Conservation (phyloP, 2,797 vertebrate species). For the Sarcoramphus papa region DNA sequence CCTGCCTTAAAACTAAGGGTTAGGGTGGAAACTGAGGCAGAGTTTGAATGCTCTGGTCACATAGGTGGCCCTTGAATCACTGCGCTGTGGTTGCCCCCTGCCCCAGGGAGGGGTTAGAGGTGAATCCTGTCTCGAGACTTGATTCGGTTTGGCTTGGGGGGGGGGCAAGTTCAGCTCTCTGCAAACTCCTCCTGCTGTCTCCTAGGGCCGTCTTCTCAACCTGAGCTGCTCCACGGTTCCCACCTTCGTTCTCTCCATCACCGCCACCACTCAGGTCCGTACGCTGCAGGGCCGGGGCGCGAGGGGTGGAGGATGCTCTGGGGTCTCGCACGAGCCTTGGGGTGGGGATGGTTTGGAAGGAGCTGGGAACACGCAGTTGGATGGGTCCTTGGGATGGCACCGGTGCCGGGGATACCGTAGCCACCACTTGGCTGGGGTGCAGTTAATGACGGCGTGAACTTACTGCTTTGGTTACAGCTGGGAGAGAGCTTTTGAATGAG, state of each 20-base stretch:
- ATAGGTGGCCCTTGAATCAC: not conserved
- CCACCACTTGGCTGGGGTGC: not conserved
- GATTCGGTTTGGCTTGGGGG: not conserved
- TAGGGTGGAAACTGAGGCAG: not conserved
- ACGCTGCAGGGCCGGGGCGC: accelerated
- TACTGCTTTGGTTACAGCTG: not conserved
- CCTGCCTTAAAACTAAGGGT: not conserved
- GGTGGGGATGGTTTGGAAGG: not conserved
- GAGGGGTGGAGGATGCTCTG: not conserved
- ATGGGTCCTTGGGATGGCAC: not conserved
- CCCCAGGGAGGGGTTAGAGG: not conserved
- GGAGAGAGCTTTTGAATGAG: not conserved
- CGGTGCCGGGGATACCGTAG: not conserved
- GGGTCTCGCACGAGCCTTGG: accelerated
- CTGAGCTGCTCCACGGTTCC: conserved; percentile 98
- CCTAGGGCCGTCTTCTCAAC: conserved; percentile 93
- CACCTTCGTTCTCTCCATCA: conserved; percentile 97
- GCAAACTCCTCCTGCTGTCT: not conserved
- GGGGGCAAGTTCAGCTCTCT: not conserved
- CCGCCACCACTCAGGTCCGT: conserved; percentile 93
- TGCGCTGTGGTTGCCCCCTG: not conserved
- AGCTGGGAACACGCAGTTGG: not conserved
- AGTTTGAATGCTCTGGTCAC: not conserved
- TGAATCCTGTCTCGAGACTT: not conserved
- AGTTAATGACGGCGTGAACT: not conserved